Evolutionary conservation across 1,140 invertebrate species (phyloP), one percentile per base, ranked within the genome.

Genomic region (Macrosteles quadrilineatus): DNA sequence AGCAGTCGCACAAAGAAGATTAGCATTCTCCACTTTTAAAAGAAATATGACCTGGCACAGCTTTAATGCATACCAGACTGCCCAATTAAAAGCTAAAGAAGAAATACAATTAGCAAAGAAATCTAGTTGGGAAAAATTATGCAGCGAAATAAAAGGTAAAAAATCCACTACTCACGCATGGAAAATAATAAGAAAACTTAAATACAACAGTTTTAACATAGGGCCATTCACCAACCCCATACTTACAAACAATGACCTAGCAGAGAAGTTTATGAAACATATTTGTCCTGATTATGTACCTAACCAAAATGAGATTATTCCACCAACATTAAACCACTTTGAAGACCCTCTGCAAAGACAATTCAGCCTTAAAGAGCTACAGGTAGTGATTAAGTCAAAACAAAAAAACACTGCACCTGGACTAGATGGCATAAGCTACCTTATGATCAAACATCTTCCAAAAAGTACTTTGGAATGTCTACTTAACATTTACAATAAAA

Each of bases 1-100:
- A 23, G 57, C 25, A 62, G 29, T 62, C 11, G 57, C 57, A 27
- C 2, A 62, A 27, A 62, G 57, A 62, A 62, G 57, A 62, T 27
- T 62, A 30, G 57, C 57, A 6, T 62, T 62, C 19, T 25, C 9
- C 4, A 6, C 27, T 29, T 62, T 62, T 62, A 62, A 62, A 27
- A 14, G 3, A 62, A 62, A 62, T 19, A 62, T 62, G 57, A 62
- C 57, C 2, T 23, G 9, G 3, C 2, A 25, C 21, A 27, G 4
- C 27, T 62, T 25, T 19, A 2, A 17, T 3, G 27, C 9, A 27
- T 62, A 62, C 29, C 57, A 19, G 23, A 27, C 9, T 6, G 57
- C 57, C 3, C 57, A 62, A 62, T 11, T 31, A 4, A 30, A 27
- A 31, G 57, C 57, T 27, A 62, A 11, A 62, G 25, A 62, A 9